Conservation (phyloP, 2,113 vertebrate genomes). For the Rutilus rutilus region DNA sequence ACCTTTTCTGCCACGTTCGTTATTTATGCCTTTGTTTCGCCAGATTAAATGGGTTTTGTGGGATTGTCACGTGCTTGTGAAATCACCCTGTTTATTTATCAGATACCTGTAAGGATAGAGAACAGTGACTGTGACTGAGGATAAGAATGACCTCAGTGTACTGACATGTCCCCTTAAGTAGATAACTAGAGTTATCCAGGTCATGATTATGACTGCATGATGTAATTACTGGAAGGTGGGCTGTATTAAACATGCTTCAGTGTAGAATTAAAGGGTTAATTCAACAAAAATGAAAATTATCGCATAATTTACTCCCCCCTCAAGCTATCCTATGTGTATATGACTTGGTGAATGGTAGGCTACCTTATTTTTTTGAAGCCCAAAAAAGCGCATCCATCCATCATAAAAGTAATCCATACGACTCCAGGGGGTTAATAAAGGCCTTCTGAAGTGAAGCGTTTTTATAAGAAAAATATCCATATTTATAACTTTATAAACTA, state of each 20-base stretch:
- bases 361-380: too few relatives aligned
- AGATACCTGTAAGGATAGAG: not conserved
- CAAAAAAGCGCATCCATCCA: too few relatives aligned
- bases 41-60: not conserved
- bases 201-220: not conserved
- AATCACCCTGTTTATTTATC: not conserved
- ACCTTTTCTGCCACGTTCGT: not conserved
- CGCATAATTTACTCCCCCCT: too few relatives aligned
- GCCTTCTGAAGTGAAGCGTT: too few relatives aligned
- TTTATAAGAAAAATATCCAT: too few relatives aligned
- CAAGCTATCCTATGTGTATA: too few relatives aligned
- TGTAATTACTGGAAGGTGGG: not conserved
- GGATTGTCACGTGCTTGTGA: not conserved
- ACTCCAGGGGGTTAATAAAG: too few relatives aligned
- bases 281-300: too few relatives aligned
- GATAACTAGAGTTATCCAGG: conserved; percentile 11
- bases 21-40: not conserved
- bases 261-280: not conserved
- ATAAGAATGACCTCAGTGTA: conserved; percentile 31
- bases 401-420: too few relatives aligned
- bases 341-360: too few relatives aligned
- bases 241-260: not conserved
- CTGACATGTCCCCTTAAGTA: not conserved
- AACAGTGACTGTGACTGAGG: not conserved
- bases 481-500: too few relatives aligned